Evolutionary conservation across 1,140 invertebrate species (phyloP), one percentile per base, ranked within the genome.

Genomic region (Drosophila nigromelanica): DNA sequence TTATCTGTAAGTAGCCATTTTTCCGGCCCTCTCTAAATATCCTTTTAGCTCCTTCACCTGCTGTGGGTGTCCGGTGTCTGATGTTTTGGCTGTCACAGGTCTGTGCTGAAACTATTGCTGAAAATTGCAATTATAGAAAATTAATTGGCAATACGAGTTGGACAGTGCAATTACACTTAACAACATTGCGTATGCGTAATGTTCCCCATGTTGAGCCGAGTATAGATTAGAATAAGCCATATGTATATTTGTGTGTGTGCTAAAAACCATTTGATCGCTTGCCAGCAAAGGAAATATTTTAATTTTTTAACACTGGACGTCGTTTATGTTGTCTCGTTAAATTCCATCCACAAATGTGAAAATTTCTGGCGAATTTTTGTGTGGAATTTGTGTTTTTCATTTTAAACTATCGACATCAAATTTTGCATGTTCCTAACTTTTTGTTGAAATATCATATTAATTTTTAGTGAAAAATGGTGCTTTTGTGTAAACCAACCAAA

Each of bases 61-160:
- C n/a, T 51, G n/a, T 45, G 24, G 43, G 39, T 48, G 35, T 50
- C 37, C 21, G 68, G 4, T 33, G n/a, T 54, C 39, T 61, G 37
- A 6, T 63, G n/a, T 37, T 15, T 27, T 42, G 8, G 21, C 48
- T 61, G 48, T 18, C 4, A 40, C 37, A 27, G 37, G 18, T 51
- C 14, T 48, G 51, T 63, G 52, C 21, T 51, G 68, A 45, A 71
- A 42, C 64, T 71, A 51, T 66, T 72, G 39, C 12, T 64, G 61
- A 40, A 71, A 54, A 54, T 42, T 72, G 55, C 58, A 48, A 50
- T 45, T 39, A 58, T 80, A 39, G 62, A 43, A 81, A 74, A 78
- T 77, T 73, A 77, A 68, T 80, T 80, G 73, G 68, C 73, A 81
- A 80, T 69, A 63, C 68, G 21, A 80, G 37, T 47, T 60, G 33